Conservation (phyloP, 2,113 vertebrate genomes). For the Corythornis vintsioides region DNA sequence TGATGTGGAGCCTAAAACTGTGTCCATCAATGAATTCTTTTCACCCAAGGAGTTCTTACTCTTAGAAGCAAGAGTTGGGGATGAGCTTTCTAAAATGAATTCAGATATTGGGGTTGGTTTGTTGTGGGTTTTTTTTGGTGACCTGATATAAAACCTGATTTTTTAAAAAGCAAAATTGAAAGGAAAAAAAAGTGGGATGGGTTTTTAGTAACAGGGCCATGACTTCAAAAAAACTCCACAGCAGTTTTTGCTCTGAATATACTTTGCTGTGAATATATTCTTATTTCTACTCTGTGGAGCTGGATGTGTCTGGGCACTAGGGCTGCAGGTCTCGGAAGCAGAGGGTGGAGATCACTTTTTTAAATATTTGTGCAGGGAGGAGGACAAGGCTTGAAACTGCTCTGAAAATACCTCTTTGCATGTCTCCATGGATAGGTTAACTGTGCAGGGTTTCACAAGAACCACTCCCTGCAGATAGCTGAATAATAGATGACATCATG, state of each 20-base stretch:
- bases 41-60: background rate
- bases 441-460: conserved; percentile 16
- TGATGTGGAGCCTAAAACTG: background rate
- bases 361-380: conserved; percentile 81
- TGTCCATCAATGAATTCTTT: background rate
- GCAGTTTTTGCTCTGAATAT: background rate
- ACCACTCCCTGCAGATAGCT: conserved; percentile 37
- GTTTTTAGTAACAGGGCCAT: background rate
- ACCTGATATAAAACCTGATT: background rate
- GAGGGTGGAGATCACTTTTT: conserved; percentile 69
- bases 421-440: conserved; percentile 36
- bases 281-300: background rate
- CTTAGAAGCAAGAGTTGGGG: background rate
- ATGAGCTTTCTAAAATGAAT: background rate
- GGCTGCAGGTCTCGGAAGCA: background rate
- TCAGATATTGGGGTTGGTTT: background rate
- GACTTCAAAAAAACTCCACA: background rate
- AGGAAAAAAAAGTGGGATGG: background rate
- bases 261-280: background rate
- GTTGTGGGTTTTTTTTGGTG: background rate
- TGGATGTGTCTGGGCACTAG: conserved; percentile 21
- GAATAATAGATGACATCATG: conserved; percentile 30
- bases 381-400: conserved; percentile 32
- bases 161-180: background rate
- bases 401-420: conserved; percentile 33